A percentile compares a stretch with the other conserved stretches of the same genome.
Conservation (phyloP, 2,888 invertebrate species). For the Proisotoma minuta region DNA sequence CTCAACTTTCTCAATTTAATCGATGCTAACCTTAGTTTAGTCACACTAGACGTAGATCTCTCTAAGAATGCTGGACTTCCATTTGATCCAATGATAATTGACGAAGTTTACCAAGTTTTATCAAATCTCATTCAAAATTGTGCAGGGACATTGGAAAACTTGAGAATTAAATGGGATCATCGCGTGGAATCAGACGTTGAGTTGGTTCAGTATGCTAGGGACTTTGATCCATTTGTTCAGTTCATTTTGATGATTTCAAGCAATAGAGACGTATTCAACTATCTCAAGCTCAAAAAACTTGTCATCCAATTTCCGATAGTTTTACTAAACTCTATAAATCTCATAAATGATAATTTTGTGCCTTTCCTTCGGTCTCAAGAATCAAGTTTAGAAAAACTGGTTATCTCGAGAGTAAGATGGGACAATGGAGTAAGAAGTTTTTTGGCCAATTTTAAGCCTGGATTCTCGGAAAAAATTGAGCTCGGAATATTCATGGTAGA, state of each 20-base stretch:
- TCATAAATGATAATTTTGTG: background rate
- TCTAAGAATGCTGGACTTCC: background rate
- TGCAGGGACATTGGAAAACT: background rate
- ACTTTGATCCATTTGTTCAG: background rate
- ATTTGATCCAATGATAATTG: background rate
- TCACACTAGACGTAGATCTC: background rate
- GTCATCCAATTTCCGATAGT: background rate
- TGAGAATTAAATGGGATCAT: slow-evolving; percentile 7
- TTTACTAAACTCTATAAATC: background rate
- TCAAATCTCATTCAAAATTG: background rate
- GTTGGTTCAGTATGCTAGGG: background rate
- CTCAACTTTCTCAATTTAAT: background rate
- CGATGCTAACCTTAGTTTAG: background rate
- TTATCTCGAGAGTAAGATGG: slow-evolving; percentile 1
- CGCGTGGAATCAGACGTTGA: background rate
- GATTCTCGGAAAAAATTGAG: background rate
- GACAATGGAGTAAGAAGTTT: background rate
- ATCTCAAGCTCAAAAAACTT: background rate
- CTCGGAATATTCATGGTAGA: slow-evolving; percentile 1
- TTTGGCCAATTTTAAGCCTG: background rate
- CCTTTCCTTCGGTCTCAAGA: slow-evolving; percentile 5
- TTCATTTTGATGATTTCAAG: background rate
- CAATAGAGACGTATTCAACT: background rate
- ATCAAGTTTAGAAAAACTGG: background rate
- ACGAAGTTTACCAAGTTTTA: background rate